phyloP scores from a whole-genome alignment of 2,113 vertebrate genomes.

The Arothron firmamentum region DNA sequence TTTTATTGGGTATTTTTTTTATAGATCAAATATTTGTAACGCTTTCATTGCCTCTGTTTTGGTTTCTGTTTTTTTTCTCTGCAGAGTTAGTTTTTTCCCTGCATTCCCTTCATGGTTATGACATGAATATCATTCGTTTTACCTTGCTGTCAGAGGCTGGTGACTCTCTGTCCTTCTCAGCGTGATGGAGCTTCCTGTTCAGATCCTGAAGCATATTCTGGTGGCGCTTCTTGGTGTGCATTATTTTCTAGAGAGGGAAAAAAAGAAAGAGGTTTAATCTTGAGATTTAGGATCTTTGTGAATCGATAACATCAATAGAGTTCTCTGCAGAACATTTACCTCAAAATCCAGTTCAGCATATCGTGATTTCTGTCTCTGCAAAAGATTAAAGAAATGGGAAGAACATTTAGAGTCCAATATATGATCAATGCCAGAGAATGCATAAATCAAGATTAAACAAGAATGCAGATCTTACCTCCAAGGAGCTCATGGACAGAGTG shows the following conservation, averaged over 20 bases:
- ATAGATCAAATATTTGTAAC: background rate
- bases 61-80: background rate
- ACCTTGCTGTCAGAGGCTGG: slow-evolving; percentile 93
- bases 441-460: background rate
- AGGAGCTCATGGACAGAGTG: slow-evolving; percentile 94
- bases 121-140: slow-evolving; percentile 22
- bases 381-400: slow-evolving; percentile 29
- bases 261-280: slow-evolving; percentile 15
- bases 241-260: slow-evolving; percentile 86
- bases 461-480: slow-evolving; percentile 82
- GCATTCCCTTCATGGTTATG: slow-evolving; percentile 5
- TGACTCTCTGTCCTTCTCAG: slow-evolving; percentile 91
- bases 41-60: background rate
- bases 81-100: background rate
- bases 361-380: slow-evolving; percentile 94
- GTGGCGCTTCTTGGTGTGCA: slow-evolving; percentile 98
- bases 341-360: slow-evolving; percentile 98
- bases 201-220: slow-evolving; percentile 99
- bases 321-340: slow-evolving; percentile 72
- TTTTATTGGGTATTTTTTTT: slow-evolving; percentile 23
- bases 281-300: background rate
- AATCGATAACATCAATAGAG: background rate
- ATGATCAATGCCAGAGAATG: slow-evolving; percentile 10
- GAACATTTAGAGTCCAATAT: slow-evolving; percentile 37
- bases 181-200: slow-evolving; percentile 93